phyloP scores from a whole-genome alignment of 2,113 vertebrate species.

The Pontoporia blainvillei region DNA sequence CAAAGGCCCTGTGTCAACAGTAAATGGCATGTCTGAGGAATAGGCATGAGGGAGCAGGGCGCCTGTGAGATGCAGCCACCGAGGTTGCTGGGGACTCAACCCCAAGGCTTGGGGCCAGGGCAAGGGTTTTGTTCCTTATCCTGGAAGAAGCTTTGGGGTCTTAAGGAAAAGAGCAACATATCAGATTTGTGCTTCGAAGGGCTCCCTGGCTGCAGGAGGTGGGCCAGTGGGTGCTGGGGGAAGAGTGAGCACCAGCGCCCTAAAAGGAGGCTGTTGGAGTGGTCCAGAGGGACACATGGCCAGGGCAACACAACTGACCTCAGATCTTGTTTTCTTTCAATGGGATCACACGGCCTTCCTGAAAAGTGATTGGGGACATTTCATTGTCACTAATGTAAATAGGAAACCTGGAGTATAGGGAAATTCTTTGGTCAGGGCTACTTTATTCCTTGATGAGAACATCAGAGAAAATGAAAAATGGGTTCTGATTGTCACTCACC shows the following conservation, averaged over 20 bases:
- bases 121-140: neutral
- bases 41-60: rapidly evolving
- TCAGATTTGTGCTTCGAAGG: neutral
- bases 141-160: neutral
- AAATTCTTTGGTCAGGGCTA: neutral
- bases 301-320: neutral
- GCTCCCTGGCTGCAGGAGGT: neutral
- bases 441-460: neutral
- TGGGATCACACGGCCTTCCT: neutral
- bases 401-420: neutral
- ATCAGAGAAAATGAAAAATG: neutral
- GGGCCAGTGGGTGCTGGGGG: rapidly evolving
- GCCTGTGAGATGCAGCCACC: rapidly evolving
- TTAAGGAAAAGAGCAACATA: neutral
- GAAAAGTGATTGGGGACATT: neutral
- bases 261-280: neutral
- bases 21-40: rapidly evolving
- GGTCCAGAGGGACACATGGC: neutral
- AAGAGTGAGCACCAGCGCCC: neutral
- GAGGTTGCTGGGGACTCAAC: neutral
- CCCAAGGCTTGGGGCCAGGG: neutral
- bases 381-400: neutral
- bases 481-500: neutral
- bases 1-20: neutral
- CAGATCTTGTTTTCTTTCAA: neutral